Evolutionary conservation across 2,797 vertebrate species (phyloP).

Genomic region (Spatula clypeata): DNA sequence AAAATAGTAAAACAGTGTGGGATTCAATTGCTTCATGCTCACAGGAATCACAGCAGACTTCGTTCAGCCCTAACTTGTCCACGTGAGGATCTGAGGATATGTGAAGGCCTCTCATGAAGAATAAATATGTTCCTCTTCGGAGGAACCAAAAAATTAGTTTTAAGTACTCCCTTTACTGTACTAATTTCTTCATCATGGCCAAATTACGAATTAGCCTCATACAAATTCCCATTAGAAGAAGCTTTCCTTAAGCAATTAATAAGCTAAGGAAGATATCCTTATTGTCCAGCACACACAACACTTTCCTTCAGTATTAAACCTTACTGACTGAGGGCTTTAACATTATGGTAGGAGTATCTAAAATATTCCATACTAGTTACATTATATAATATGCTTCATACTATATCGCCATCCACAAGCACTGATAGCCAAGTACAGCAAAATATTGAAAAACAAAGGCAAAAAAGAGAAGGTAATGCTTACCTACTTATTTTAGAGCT

Average conservation of each 20-base stretch:
- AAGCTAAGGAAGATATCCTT: background rate
- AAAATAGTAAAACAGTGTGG: background rate
- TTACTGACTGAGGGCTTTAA: rapidly evolving
- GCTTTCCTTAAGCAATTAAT: background rate
- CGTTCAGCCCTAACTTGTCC: background rate
- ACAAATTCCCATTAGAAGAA: background rate
- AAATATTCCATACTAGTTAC: background rate
- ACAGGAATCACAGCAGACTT: background rate
- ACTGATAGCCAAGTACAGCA: background rate
- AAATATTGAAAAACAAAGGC: background rate
- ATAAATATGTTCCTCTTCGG: background rate
- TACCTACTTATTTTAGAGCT: background rate
- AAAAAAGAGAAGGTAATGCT: background rate
- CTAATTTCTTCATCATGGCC: background rate
- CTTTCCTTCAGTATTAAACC: background rate
- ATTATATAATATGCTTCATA: background rate
- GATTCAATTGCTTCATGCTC: background rate
- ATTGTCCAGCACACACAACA: background rate
- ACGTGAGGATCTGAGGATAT: background rate
- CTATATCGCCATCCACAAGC: background rate
- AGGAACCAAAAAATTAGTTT: background rate
- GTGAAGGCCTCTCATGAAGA: background rate
- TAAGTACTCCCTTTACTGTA: background rate
- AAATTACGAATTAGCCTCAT: background rate
- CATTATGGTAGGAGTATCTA: background rate